phyloP scores from a whole-genome alignment of 2,797 vertebrate genomes.

The Chloroceryle inda region DNA sequence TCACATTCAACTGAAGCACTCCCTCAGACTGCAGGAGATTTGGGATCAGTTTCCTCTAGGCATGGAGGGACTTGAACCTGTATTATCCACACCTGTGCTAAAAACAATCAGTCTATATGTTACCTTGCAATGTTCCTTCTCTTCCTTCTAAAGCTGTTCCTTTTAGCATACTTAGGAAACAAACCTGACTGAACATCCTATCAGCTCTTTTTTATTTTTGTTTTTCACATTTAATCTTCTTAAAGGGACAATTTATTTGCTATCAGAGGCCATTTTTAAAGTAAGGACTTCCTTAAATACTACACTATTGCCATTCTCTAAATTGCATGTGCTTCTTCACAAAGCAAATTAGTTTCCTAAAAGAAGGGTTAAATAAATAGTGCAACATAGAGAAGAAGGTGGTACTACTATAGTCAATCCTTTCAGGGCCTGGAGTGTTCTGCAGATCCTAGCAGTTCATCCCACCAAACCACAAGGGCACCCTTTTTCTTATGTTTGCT shows the following conservation, averaged over 20 bases:
- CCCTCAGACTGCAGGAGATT: neutral
- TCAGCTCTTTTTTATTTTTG: neutral
- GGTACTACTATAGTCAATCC: neutral
- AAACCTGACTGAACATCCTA: neutral
- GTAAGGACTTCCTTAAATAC: neutral
- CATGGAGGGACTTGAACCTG: neutral
- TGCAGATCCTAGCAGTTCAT: neutral
- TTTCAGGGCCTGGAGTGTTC: neutral
- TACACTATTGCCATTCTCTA: neutral
- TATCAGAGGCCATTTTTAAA: neutral
- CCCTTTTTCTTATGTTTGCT: neutral
- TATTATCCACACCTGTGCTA: neutral
- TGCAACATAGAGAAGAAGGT: neutral
- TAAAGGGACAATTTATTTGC: neutral
- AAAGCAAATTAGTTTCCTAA: neutral
- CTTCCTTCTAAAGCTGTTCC: neutral
- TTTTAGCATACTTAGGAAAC: neutral
- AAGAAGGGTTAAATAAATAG: neutral
- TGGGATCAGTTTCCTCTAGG: neutral
- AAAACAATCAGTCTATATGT: neutral
- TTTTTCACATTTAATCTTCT: neutral
- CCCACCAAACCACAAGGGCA: neutral
- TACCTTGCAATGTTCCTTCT: neutral
- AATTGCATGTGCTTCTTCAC: neutral
- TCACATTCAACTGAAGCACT: accelerated